Evolutionary conservation across 2,888 invertebrate genomes (phyloP).

Genomic region (Zeuzera pyrina): DNA sequence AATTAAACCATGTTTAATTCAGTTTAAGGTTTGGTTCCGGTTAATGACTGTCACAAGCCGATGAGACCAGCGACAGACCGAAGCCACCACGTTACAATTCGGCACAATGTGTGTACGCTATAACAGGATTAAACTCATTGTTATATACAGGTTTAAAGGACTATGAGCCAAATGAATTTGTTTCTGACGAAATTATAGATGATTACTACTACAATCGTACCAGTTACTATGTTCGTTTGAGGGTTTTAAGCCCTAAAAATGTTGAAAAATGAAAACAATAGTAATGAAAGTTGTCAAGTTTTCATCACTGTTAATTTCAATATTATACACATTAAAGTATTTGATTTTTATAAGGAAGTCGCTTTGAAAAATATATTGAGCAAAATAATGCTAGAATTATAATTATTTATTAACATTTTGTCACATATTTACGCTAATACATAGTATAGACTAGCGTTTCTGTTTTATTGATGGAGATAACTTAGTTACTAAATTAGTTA

Average conservation of each 20-base stretch:
- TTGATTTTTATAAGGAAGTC: neutral
- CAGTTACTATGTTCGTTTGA: neutral
- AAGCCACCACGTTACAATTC: constrained; percentile 65
- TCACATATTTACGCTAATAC: neutral
- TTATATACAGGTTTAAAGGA: constrained; percentile 60
- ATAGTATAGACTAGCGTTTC: neutral
- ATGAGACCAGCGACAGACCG: constrained; percentile 65
- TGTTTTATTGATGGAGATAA: neutral
- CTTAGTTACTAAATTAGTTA: constrained; percentile 20
- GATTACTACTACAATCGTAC: constrained; percentile 9
- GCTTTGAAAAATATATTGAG: neutral
- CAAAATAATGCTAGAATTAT: neutral
- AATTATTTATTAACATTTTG: neutral
- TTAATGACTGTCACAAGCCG: constrained; percentile 46
- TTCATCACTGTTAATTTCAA: constrained; percentile 1
- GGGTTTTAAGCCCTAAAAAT: neutral
- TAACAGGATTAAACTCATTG: constrained; percentile 71
- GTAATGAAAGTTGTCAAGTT: too few relatives aligned
- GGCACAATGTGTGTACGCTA: constrained; percentile 66
- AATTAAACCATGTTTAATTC: constrained; percentile 71
- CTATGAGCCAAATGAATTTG: constrained; percentile 54
- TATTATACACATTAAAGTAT: too few relatives aligned
- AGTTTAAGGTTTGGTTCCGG: constrained; percentile 67
- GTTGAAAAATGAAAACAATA: too few relatives aligned
- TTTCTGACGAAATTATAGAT: constrained; percentile 43